Base-by-base conservation (phyloP, 2,888 invertebrate species). In the Serripes groenlandicus region DNA sequence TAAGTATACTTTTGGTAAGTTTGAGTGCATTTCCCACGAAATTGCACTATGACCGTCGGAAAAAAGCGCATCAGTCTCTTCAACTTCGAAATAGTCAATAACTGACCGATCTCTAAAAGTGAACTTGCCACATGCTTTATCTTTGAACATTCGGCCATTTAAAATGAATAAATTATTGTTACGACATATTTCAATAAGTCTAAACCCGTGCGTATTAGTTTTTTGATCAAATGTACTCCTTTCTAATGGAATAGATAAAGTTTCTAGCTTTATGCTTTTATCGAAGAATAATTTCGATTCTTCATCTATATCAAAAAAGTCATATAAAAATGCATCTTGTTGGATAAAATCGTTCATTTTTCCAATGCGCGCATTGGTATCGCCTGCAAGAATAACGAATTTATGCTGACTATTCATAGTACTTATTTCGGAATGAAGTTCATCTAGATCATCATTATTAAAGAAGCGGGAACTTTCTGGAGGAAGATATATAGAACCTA, bases 1-100 rank as follows among this genome's bases (percentile, higher is more conserved):
- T n/a, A n/a, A n/a, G n/a, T n/a, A n/a, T n/a, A n/a, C n/a, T n/a
- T n/a, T n/a, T n/a, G n/a, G n/a, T n/a, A n/a, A n/a, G n/a, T 35
- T 34, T 15, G 26, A 23, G 9, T 64, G 26, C n/a, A n/a, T n/a
- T n/a, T n/a, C n/a, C 23, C 35, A 42, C 26, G 32, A n/a, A 3
- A 71, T 30, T 4, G 34, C n/a, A 15, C 5, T 42, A 49, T 80
- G 75, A 9, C 75, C 75, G 28, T 71, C 80, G 11, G 70, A 75
- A 30, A 75, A 64, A 4, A 80, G 34, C 23, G 49, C 23, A 26
- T 80, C 75, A 15, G 71, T 70, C 32, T 75, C 71, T 23, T 70
- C 54, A 62, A 77, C 42, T 70, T 71, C 64, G 52, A 77, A 77
- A 56, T 72, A 78, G 42, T 78, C 78, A 32, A 72, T 72, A 26